Evolutionary conservation across 2,113 vertebrate species (phyloP), one percentile per base, ranked within the genome.

Genomic region (Toxotes chatareus): DNA sequence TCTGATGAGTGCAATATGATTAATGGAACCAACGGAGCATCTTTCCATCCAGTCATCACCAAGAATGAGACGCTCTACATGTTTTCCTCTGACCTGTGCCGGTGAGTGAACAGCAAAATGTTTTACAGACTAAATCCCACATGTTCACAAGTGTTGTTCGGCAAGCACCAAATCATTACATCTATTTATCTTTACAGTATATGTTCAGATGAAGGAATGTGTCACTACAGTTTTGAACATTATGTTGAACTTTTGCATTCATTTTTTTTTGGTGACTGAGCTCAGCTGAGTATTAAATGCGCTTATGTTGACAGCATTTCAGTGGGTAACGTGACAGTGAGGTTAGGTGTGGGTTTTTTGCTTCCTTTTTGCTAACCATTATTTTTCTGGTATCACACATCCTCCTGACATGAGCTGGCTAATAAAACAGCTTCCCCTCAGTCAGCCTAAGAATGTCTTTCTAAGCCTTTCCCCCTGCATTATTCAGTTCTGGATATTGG

Each of bases 11-110:
- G 98, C 85, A 99, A 99, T 57, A 99, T 98, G 98, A 99, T 99
- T 76, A 99, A 99, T 32, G 98, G 98, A 56, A 99, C 98, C 9
- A 97, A 97, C 14, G 98, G 97, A n/a, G 96, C 95, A 0, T 95
- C 95, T 36, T 99, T 99, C 79, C 98, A 99, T 73, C 96, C 98
- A 0, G 69, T 99, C 61, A 84, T 99, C 89, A 91, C 64, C 66
- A 97, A 96, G 90, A 93, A 96, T 0, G 98, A 99, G 86, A 82
- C 66, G 1, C 95, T 99, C 53, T 97, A 97, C 83, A 94, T 98
- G 74, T 99, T 99, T 87, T 95, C 97, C 17, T 97, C 98, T 3
- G 98, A 99, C 67, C 95, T 99, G 73, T 99, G 98, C 95, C 97
- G 98, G 98, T 99, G 88, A 92, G 93, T 71, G 19, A 42, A 46